Percentiles rank a stretch among this genome's conserved stretches.
Conservation (phyloP, 2,888 invertebrate genomes). For the Pachydiplax longipennis region DNA sequence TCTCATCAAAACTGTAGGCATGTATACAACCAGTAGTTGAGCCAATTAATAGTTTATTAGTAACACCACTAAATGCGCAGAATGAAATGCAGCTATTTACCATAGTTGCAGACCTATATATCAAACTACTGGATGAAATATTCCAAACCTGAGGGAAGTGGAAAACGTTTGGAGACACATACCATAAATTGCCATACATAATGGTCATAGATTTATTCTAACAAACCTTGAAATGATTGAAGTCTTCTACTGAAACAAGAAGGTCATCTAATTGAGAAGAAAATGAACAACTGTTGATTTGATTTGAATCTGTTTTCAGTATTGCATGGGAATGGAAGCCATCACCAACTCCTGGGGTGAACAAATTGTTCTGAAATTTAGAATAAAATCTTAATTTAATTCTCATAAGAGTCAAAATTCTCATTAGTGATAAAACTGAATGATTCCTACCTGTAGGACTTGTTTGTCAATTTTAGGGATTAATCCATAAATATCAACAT, state of each 20-base stretch:
- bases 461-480: no score
- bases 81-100: neutral
- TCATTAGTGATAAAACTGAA: no score
- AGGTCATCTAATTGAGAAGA: neutral
- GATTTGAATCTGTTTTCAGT: neutral
- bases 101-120: neutral
- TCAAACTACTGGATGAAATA: neutral
- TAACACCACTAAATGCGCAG: neutral
- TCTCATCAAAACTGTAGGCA: neutral
- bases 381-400: no score
- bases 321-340: neutral
- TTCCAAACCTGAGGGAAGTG: neutral
- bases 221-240: slow-evolving; percentile 22
- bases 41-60: slow-evolving; percentile 7
- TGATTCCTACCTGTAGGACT: no score
- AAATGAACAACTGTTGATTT: neutral
- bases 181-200: neutral
- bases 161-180: neutral
- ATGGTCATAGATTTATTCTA: neutral
- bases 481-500: no score
- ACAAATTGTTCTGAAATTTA: slow-evolving; percentile 1
- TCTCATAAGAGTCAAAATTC: no score
- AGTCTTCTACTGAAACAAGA: neutral
- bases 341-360: neutral
- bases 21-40: neutral